These are phyloP conservation scores for Falco concolor DNA, from an alignment of 2,797 vertebrate species.

Conservation along the genomic window DNA sequence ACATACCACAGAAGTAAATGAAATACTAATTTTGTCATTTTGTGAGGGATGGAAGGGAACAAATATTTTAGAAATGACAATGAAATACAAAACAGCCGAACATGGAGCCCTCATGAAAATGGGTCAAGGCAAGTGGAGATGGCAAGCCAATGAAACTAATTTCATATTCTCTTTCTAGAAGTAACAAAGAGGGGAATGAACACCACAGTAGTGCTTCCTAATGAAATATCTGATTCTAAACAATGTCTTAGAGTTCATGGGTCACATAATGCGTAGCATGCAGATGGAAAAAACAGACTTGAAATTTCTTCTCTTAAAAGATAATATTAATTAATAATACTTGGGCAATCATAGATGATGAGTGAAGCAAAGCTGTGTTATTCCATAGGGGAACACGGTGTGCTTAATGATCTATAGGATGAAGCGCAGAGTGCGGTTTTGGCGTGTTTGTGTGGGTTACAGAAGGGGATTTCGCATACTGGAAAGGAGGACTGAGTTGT, in stretches of 20 bases:
- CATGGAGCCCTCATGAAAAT: neutral
- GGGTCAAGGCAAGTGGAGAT: constrained; percentile 40
- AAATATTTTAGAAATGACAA: constrained; percentile 27
- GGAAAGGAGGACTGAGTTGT: neutral
- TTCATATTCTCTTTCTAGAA: constrained; percentile 64
- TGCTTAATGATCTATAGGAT: neutral
- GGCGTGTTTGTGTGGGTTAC: neutral
- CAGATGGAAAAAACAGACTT: neutral
- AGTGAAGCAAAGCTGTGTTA: neutral
- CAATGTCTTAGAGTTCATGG: neutral
- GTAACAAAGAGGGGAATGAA: neutral
- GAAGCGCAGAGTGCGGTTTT: neutral
- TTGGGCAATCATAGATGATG: neutral
- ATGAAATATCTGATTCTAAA: constrained; percentile 40
- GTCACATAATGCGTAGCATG: neutral
- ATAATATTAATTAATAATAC: constrained; percentile 49
- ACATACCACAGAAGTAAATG: neutral
- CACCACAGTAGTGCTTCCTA: neutral
- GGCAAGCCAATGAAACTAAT: constrained; percentile 39
- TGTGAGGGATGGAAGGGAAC: neutral
- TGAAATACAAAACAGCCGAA: constrained; percentile 13
- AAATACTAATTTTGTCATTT: constrained; percentile 31
- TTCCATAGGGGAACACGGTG: neutral
- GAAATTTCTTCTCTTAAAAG: neutral
- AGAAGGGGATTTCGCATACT: neutral